Conservation (phyloP, 2,888 invertebrate species). For the Epirrhoe tristata region DNA sequence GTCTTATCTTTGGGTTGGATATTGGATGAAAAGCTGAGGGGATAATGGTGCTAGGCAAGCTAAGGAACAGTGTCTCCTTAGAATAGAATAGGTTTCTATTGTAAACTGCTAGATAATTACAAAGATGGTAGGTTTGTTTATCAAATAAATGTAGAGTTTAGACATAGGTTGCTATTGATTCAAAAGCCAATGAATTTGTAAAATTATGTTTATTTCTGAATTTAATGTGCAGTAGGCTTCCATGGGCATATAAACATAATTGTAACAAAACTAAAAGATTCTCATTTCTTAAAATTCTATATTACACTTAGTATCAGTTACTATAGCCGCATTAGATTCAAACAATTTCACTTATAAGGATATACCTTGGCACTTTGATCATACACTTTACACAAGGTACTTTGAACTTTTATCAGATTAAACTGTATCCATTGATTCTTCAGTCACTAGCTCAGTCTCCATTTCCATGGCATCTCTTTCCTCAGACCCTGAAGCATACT, state of each 20-base stretch:
- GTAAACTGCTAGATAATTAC: too few species aligned
- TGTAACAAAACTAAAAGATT: slow-evolving; percentile 39
- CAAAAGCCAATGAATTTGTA: slow-evolving; percentile 39
- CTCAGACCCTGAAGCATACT: slow-evolving; percentile 86
- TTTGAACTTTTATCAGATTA: slow-evolving; percentile 60
- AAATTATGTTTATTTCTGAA: slow-evolving; percentile 54
- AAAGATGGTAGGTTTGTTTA: too few species aligned
- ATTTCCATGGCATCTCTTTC: slow-evolving; percentile 82
- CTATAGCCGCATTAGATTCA: slow-evolving; percentile 22
- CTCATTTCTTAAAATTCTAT: slow-evolving; percentile 26
- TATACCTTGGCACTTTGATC: slow-evolving; percentile 66
- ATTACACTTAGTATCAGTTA: slow-evolving; percentile 15
- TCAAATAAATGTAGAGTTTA: too few species aligned
- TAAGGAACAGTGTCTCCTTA: too few species aligned
- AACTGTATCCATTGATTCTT: slow-evolving; percentile 83
- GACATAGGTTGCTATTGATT: too few species aligned
- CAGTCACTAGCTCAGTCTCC: slow-evolving; percentile 80
- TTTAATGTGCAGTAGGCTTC: slow-evolving; percentile 51
- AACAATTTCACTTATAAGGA: slow-evolving; percentile 25
- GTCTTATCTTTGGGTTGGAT: too few species aligned
- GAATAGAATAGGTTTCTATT: background rate
- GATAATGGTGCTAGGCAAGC: too few species aligned
- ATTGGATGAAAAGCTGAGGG: too few species aligned
- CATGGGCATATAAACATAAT: slow-evolving; percentile 43
- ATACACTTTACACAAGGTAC: slow-evolving; percentile 50